Base-by-base conservation (phyloP, 2,113 vertebrate species). In the Indicator indicator region DNA sequence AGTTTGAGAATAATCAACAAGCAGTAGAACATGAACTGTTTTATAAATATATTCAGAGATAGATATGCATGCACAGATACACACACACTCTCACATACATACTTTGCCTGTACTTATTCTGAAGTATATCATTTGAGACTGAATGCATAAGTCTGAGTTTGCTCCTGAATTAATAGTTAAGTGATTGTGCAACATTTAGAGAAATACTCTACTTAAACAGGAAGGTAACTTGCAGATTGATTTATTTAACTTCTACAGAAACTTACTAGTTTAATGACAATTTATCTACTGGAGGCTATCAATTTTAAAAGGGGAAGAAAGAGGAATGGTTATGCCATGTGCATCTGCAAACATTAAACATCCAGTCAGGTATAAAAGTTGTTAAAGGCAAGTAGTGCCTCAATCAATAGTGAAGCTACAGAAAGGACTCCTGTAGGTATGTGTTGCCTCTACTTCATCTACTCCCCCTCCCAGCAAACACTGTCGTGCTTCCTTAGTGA, bases 51-150 rank as follows among this genome's bases (percentile, higher is more conserved):
- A 26, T 54, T 19, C 16, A 59, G 27, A 74, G 13, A 24, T 23
- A 30, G 60, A 30, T 21, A 33, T 33, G 13, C 9, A 48, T 2
- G 2, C 8, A 19, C 6, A 18, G n/a, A 44, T 46, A 21, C 0
- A 0, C 11, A 16, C 14, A 55, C 14, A 32, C 8, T 11, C 3
- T 69, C 27, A 33, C 16, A 17, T 58, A 42, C 16, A 78, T 16
- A 30, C 11, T 32, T 83, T 88, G 16, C 15, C 62, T 48, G 17
- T 40, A 63, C 32, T 33, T 86, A 52, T 60, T 44, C 33, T 76
- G 28, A 82, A 65, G 32, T 75, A 16, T 50, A 8, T 60, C 55
- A 42, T 88, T 81, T 78, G 65, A 75, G 54, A 58, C 54, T 71
- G 64, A 88, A 73, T 36, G 28, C 36, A 30, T 56, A 65, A 56